Conservation (phyloP, 1,140 invertebrate species). For the Aricia agestis region DNA sequence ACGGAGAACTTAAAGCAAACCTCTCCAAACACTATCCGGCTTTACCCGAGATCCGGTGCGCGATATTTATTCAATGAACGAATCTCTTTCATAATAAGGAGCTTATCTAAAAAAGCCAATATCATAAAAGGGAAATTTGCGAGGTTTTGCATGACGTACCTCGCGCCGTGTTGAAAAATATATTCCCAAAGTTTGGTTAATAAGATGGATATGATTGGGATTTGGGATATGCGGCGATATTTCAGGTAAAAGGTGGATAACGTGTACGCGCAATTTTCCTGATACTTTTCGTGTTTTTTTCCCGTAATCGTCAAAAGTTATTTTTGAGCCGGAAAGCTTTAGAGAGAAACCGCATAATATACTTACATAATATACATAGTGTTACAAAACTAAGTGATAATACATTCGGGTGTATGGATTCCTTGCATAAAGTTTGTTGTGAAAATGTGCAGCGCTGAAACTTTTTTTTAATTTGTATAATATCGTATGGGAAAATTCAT, state of each 20-base stretch:
- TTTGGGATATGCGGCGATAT: neutral
- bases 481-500: too few species aligned
- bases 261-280: neutral
- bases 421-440: too few species aligned
- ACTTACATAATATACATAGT: too few species aligned
- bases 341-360: neutral
- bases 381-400: too few species aligned
- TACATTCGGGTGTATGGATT: too few species aligned
- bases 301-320: neutral
- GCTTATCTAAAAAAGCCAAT: slow-evolving; percentile 13
- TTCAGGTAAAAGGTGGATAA: neutral
- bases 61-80: slow-evolving; percentile 12
- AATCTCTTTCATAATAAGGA: slow-evolving; percentile 2
- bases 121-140: slow-evolving; percentile 5
- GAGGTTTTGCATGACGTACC: slow-evolving; percentile 3
- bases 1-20: neutral
- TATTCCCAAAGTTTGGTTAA: neutral
- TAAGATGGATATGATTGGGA: slow-evolving; percentile 4
- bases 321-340: neutral
- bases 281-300: neutral
- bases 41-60: neutral
- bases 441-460: too few species aligned
- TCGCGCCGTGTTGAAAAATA: neutral
- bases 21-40: neutral
- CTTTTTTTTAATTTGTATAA: too few species aligned